phyloP scores from a whole-genome alignment of 2,797 vertebrate species.

The Vireo griseus region DNA sequence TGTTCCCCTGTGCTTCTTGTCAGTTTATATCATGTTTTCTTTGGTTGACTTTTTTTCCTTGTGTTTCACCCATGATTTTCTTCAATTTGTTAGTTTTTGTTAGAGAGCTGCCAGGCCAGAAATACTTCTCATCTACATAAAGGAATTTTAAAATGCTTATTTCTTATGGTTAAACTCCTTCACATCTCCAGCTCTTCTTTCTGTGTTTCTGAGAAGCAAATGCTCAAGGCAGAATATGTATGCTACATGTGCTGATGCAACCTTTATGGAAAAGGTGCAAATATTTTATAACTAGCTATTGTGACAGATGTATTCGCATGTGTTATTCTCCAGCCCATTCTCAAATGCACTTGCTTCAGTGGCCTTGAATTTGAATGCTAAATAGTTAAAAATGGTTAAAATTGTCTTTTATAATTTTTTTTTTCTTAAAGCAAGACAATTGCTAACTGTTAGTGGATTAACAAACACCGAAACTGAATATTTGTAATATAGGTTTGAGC shows the following conservation, averaged over 20 bases:
- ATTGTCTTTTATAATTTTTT: neutral
- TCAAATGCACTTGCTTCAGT: neutral
- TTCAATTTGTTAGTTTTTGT: constrained; percentile 49
- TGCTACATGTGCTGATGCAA: neutral
- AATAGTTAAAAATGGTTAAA: neutral
- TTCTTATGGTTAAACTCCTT: constrained; percentile 33
- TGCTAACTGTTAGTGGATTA: neutral
- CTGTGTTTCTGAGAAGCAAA: constrained; percentile 12
- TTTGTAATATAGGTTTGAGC: neutral
- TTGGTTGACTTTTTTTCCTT: neutral
- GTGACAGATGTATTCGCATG: neutral
- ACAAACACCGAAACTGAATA: neutral
- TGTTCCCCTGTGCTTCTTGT: constrained; percentile 5
- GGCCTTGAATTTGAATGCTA: neutral
- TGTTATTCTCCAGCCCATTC: neutral
- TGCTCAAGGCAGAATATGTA: constrained; percentile 19
- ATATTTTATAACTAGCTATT: neutral
- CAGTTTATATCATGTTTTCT: constrained; percentile 15
- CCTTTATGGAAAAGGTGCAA: neutral
- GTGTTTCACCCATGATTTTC: constrained; percentile 34
- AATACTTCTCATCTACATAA: constrained; percentile 61
- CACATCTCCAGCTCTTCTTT: constrained; percentile 19
- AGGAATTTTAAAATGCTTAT: constrained; percentile 50
- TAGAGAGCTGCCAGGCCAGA: constrained; percentile 48
- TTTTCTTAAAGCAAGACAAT: neutral